phyloP scores from a whole-genome alignment of 1,140 invertebrate species.

The Temnothorax nylanderi region DNA sequence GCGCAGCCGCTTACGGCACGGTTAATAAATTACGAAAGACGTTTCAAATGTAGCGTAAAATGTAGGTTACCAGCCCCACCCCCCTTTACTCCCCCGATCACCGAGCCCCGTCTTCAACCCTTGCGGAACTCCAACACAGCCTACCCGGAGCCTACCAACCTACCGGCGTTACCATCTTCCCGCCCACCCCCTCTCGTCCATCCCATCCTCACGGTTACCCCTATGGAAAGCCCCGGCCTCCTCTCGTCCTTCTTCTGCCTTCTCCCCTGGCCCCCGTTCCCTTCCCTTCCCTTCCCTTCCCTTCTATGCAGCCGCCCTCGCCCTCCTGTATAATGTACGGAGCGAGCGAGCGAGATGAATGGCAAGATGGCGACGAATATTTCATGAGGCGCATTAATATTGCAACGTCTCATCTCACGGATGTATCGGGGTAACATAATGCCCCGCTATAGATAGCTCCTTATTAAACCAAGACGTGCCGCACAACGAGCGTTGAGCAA shows the following conservation, averaged over 20 bases:
- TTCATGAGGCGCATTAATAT: conserved; percentile 85
- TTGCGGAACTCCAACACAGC: conserved; percentile 69
- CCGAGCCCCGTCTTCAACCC: conserved; percentile 30
- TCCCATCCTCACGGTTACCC: conserved; percentile 25
- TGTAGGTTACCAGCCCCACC: conserved; percentile 77
- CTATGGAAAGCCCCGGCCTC: conserved; percentile 1
- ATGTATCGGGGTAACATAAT: conserved; percentile 85
- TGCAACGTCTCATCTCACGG: conserved; percentile 85
- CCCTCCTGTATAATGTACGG: conserved; percentile 81
- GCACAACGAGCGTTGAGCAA: conserved; percentile 78
- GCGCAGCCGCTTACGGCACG: conserved; percentile 24
- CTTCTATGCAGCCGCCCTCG: conserved; percentile 45
- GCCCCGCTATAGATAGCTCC: conserved; percentile 84
- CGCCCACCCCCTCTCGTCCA: conserved; percentile 12
- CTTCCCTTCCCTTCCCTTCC: background rate
- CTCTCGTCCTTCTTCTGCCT: background rate
- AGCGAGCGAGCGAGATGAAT: conserved; percentile 83
- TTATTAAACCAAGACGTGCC: conserved; percentile 83
- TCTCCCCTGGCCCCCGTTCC: conserved; percentile 38
- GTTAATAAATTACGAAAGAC: conserved; percentile 78
- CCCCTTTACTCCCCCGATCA: conserved; percentile 19
- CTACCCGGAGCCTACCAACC: conserved; percentile 65
- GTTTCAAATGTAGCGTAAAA: conserved; percentile 80
- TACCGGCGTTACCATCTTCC: conserved; percentile 28
- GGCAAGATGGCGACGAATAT: conserved; percentile 85